These are phyloP conservation scores for Nasonia vitripennis DNA, from an alignment of 1,140 invertebrate genomes.

Conservation along the genomic window DNA sequence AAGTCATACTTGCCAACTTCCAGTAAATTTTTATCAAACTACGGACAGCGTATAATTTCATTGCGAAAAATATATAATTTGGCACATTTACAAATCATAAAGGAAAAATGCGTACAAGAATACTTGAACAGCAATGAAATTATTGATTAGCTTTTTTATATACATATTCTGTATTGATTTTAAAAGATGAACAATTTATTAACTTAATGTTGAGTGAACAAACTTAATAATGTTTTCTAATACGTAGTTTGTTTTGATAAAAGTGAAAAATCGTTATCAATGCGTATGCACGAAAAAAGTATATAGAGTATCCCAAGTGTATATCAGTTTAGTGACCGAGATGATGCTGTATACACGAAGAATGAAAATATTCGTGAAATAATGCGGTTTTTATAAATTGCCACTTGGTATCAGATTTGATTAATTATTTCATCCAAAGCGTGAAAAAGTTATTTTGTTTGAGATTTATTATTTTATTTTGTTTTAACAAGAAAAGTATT, in stretches of 20 bases:
- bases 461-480: slow-evolving; percentile 46
- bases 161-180: slow-evolving; percentile 35
- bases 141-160: slow-evolving; percentile 44
- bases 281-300: slow-evolving; percentile 22
- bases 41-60: slow-evolving; percentile 30
- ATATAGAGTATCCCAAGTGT: slow-evolving; percentile 19
- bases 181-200: slow-evolving; percentile 28
- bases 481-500: slow-evolving; percentile 40
- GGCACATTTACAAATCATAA: slow-evolving; percentile 28
- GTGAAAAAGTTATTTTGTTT: slow-evolving; percentile 56
- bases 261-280: slow-evolving; percentile 23
- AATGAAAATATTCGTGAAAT: slow-evolving; percentile 31
- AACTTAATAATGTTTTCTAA: slow-evolving; percentile 23
- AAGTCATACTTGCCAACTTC: slow-evolving; percentile 43
- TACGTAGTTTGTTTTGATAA: not conserved
- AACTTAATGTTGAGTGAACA: slow-evolving; percentile 22
- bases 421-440: slow-evolving; percentile 46
- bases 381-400: slow-evolving; percentile 32
- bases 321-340: slow-evolving; percentile 11
- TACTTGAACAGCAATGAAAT: slow-evolving; percentile 38
- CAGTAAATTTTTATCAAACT: slow-evolving; percentile 46
- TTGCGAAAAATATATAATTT: slow-evolving; percentile 20
- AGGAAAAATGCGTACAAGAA: slow-evolving; percentile 26
- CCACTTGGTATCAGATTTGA: slow-evolving; percentile 16
- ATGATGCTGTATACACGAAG: slow-evolving; percentile 27